Evolutionary conservation across 2,113 vertebrate genomes (phyloP), one percentile per base, ranked within the genome.

Genomic region (Protomyctophum bolini): DNA sequence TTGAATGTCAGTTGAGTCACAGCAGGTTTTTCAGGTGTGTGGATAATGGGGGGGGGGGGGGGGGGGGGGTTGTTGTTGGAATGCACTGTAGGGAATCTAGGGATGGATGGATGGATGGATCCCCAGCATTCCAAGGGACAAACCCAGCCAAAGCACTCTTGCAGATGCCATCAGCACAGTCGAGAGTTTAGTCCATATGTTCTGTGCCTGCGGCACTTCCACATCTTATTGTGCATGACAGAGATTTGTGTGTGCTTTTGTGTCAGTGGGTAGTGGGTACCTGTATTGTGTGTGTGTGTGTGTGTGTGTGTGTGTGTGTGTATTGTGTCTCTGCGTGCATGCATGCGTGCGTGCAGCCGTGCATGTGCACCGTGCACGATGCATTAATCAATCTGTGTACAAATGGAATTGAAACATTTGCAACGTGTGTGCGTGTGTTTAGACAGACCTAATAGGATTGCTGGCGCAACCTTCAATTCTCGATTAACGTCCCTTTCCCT

Each of bases 401-500:
- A n/a, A n/a, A n/a, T n/a, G n/a, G n/a, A n/a, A n/a, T n/a, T n/a
- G n/a, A n/a, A n/a, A n/a, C n/a, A n/a, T n/a, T n/a, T n/a, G n/a
- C n/a, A n/a, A n/a, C n/a, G 66, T 58, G 68, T 64, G 60, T 54
- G 47, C 51, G 62, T 28, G 48, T 50, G 65, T 57, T 28, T 47
- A 54, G 64, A 10, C 45, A 61, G 21, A 2, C 54, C 75, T 75
- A 80, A 68, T 66, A 69, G 76, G 61, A 74, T 78, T 65, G 63
- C 63, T 67, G 60, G 65, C 75, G 79, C 81, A 82, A 79, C 80
- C 82, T 76, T 82, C 51, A 45, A 83, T 80, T 76, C 9, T 58
- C 83, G 61, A 21, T 78, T 68, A 77, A 63, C 45, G 66, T 56
- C 21, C 49, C 63, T 66, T 21, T 41, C 15, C 7, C 50, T 54